Base-by-base conservation (phyloP, 2,888 invertebrate species). In the Lamproptera curius region DNA sequence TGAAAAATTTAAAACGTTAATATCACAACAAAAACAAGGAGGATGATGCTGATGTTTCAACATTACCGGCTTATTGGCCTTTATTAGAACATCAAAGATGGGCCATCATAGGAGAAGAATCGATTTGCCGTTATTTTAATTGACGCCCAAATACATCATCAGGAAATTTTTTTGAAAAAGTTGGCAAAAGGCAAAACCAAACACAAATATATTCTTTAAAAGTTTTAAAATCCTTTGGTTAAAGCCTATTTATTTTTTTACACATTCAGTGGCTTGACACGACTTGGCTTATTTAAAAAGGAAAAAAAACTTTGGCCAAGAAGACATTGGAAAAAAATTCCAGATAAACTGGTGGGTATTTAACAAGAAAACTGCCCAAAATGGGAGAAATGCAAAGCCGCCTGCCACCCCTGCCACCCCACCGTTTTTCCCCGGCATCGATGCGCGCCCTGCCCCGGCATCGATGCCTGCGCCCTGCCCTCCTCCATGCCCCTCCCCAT, bases 281-380 rank as follows among this genome's bases (percentile, higher is more conserved):
- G 33, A 53, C 50, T 50, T 50, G 51, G 53, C 48, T 53, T 38
- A 51, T 53, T 45, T 51, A 53, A 50, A 53, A 51, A 41, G 44
- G 49, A 39, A 51, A 51, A 60, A 61, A 57, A 57, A 40, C 52
- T 42, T 50, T 51, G 39, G 48, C 56, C 16, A n/a, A n/a, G n/a
- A 62, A 52, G 58, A 41, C 46, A 38, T 53, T 64, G 33, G 61
- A 64, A 50, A 65, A 62, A 61, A 55, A 55, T 44, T 46, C 57
- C 23, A 45, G 55, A 63, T 53, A 40, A 28, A 8, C 28, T 28
- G 28, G 28, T 8, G 9, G 28, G 9, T 56, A 67, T 67, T 62
- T 52, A 60, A 59, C 51, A 61, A 65, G 62, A 66, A 67, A 69
- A 67, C 55, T 62, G 61, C 54, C 57, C 61, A n/a, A n/a, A n/a